These are phyloP conservation scores for Calcarius lapponicus DNA, from an alignment of 2,797 vertebrate genomes.

Conservation along the genomic window DNA sequence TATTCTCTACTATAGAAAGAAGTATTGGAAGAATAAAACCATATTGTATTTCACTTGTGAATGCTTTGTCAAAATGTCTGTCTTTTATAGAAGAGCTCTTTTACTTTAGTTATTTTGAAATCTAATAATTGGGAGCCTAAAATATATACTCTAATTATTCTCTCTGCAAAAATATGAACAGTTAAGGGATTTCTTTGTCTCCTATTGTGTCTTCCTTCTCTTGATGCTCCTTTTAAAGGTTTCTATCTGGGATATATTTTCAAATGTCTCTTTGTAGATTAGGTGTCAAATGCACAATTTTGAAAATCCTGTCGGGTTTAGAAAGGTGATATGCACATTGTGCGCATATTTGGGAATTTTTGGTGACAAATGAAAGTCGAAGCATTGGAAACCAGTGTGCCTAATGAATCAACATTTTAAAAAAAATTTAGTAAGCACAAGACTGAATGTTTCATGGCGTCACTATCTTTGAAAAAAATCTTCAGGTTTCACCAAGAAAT, in stretches of 20 bases:
- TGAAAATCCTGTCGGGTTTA: neutral
- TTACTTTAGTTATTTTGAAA: neutral
- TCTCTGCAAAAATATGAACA: neutral
- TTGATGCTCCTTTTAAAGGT: neutral
- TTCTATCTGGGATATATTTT: neutral
- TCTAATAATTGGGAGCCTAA: neutral
- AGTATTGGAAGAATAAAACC: neutral
- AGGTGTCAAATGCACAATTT: neutral
- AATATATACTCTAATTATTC: neutral
- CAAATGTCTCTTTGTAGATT: neutral
- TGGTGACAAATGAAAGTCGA: neutral
- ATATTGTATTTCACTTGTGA: neutral
- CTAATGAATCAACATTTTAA: neutral
- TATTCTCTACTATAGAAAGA: neutral
- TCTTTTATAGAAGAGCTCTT: neutral
- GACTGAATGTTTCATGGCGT: neutral
- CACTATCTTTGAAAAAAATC: neutral
- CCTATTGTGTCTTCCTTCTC: neutral
- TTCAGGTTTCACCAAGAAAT: neutral
- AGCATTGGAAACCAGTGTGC: neutral
- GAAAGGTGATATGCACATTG: neutral
- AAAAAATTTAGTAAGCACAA: neutral
- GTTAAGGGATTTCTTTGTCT: neutral
- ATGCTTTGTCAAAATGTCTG: neutral
- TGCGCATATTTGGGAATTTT: neutral